A percentile compares a stretch with the other conserved stretches of the same genome.
Conservation (phyloP, 2,888 invertebrate genomes). For the Agriopis leucophaearia region DNA sequence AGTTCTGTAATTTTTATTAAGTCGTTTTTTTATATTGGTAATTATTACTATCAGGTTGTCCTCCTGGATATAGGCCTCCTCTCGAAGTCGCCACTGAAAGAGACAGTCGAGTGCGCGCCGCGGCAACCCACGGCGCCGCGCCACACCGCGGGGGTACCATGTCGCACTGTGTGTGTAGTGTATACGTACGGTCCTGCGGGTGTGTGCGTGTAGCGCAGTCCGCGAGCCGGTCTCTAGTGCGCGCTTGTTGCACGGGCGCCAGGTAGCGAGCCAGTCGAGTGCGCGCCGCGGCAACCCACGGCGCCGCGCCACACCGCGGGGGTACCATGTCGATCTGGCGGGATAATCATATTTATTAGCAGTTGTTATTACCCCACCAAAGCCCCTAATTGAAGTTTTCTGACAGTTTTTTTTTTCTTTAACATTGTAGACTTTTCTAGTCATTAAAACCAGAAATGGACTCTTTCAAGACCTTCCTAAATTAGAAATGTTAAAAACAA, state of each 20-base stretch:
- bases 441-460: no score
- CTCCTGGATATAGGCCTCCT: no score
- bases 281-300: slow-evolving; percentile 58
- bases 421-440: no score
- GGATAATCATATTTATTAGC: not conserved
- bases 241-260: slow-evolving; percentile 62
- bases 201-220: slow-evolving; percentile 64
- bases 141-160: slow-evolving; percentile 55
- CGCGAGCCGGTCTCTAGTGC: slow-evolving; percentile 59
- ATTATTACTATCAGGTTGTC: no score
- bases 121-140: slow-evolving; percentile 52
- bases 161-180: slow-evolving; percentile 63
- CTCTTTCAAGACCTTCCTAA: no score
- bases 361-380: no score
- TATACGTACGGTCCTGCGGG: slow-evolving; percentile 60
- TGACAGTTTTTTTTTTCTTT: no score
- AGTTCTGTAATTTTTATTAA: no score
- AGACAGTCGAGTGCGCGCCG: slow-evolving; percentile 58
- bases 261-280: slow-evolving; percentile 62
- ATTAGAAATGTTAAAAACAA: no score
- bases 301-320: slow-evolving; percentile 42
- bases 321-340: slow-evolving; percentile 71
- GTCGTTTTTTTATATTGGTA: no score
- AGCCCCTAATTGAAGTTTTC: no score
- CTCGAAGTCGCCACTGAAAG: slow-evolving; percentile 62